A percentile compares a stretch with the other conserved stretches of the same genome.
phyloP scores from a whole-genome alignment of 2,888 invertebrate species.

The Desoria tigrina region DNA sequence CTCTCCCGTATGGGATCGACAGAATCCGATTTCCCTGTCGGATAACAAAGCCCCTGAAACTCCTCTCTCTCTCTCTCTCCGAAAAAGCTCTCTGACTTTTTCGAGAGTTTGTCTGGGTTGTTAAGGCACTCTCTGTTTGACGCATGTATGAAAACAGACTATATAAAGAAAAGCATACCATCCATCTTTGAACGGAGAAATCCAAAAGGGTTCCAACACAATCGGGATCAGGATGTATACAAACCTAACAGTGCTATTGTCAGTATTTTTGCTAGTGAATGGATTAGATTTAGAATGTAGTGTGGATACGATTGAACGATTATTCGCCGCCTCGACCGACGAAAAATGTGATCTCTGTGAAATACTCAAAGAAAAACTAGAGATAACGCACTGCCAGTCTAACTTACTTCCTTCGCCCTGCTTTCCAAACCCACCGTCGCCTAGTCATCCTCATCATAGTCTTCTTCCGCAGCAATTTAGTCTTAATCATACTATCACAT shows the following conservation, averaged over 20 bases:
- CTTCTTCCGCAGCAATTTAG: not conserved
- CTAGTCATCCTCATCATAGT: not conserved
- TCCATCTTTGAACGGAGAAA: constrained; percentile 19
- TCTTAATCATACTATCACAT: not conserved
- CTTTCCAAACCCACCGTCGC: constrained; percentile 4
- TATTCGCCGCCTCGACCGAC: constrained; percentile 10
- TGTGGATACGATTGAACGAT: constrained; percentile 19
- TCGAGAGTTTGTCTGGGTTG: constrained; percentile 16
- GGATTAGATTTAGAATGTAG: constrained; percentile 20
- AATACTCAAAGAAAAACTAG: constrained; percentile 18
- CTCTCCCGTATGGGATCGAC: not conserved
- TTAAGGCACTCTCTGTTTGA: constrained; percentile 17
- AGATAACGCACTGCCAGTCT: constrained; percentile 14
- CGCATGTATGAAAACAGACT: constrained; percentile 22
- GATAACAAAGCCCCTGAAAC: not conserved
- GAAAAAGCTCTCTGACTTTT: not conserved
- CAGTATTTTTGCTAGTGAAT: constrained; percentile 21
- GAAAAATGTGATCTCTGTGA: constrained; percentile 18
- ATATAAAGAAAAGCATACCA: constrained; percentile 18
- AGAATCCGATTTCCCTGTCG: constrained; percentile 18
- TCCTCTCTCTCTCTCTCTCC: too few species aligned
- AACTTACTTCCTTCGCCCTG: constrained; percentile 14
- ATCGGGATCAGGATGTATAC: constrained; percentile 17
- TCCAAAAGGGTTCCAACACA: constrained; percentile 9
- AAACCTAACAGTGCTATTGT: constrained; percentile 19